Evolutionary conservation across 2,888 invertebrate genomes (phyloP).

Genomic region (Chaetogeoica ovagalla): DNA sequence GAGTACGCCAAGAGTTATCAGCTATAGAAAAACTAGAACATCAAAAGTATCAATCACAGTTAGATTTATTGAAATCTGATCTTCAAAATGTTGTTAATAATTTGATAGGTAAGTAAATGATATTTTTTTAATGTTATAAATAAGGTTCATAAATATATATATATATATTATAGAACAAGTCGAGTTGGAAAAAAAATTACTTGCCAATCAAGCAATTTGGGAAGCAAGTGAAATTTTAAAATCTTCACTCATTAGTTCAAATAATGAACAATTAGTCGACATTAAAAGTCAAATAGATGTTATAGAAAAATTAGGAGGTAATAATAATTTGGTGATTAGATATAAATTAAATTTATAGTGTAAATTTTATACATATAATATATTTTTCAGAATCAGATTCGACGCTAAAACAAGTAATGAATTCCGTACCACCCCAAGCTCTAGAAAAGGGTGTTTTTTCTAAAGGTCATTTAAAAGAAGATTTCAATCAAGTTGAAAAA

Average conservation of each 20-base stretch:
- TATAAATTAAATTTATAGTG: neutral
- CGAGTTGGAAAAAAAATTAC: constrained; percentile 73
- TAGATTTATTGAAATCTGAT: constrained; percentile 32
- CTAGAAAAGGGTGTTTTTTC: constrained; percentile 82
- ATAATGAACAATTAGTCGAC: constrained; percentile 62
- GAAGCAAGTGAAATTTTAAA: constrained; percentile 79
- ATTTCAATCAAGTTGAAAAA: constrained; percentile 80
- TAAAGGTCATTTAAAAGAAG: constrained; percentile 80
- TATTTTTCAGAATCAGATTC: constrained; percentile 26
- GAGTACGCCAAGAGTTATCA: constrained; percentile 38
- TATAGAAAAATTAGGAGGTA: constrained; percentile 75
- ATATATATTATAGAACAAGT: constrained; percentile 67
- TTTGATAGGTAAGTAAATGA: constrained; percentile 19
- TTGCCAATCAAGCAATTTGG: constrained; percentile 88
- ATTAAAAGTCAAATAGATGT: constrained; percentile 72
- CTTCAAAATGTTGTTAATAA: constrained; percentile 39
- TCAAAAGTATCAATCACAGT: constrained; percentile 33
- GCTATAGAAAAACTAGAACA: constrained; percentile 35
- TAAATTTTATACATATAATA: neutral
- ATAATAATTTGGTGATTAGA: neutral
- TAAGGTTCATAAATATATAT: constrained; percentile 16
- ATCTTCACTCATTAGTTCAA: constrained; percentile 19
- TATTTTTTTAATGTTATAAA: neutral
- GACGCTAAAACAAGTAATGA: constrained; percentile 63
- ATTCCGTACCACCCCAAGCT: constrained; percentile 78